Percentiles rank a stretch among this genome's conserved stretches.
phyloP scores from a whole-genome alignment of 2,113 vertebrate genomes.

The Petromus typicus region DNA sequence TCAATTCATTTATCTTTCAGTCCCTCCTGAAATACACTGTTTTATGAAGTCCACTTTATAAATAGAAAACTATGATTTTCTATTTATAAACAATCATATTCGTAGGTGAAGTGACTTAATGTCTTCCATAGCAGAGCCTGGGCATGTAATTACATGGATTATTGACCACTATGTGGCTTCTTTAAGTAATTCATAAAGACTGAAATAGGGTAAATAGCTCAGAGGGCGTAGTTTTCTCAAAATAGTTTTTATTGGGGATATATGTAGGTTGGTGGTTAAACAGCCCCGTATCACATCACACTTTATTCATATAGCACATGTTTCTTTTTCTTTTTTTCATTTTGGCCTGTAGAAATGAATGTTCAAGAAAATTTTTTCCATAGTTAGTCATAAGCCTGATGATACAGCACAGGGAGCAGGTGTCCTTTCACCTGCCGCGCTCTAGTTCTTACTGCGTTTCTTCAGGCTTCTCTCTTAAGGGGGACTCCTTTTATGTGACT shows the following conservation, averaged over 20 bases:
- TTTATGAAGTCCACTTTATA: slow-evolving; percentile 33
- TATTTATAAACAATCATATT: too few relatives aligned
- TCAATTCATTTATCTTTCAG: slow-evolving; percentile 25
- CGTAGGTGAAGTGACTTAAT: neutral
- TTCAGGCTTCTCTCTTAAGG: neutral
- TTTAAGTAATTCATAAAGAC: slow-evolving; percentile 53
- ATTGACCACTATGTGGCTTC: neutral
- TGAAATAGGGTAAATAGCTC: slow-evolving; percentile 7
- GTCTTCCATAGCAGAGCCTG: neutral
- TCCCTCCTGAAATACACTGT: neutral
- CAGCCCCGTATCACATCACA: neutral
- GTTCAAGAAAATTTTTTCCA: slow-evolving; percentile 19
- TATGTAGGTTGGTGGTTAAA: neutral
- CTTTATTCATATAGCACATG: neutral
- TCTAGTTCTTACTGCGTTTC: neutral
- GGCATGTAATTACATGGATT: neutral
- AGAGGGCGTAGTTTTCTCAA: slow-evolving; percentile 35
- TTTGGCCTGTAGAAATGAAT: slow-evolving; percentile 28
- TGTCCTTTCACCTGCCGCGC: neutral
- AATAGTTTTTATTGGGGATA: slow-evolving; percentile 15
- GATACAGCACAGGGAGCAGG: neutral
- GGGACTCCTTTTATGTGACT: neutral
- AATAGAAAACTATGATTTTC: slow-evolving; percentile 42
- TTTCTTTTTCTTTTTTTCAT: neutral
- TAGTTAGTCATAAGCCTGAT: neutral